Base-by-base conservation (phyloP, 2,113 vertebrate species). In the Patagioenas fasciata region DNA sequence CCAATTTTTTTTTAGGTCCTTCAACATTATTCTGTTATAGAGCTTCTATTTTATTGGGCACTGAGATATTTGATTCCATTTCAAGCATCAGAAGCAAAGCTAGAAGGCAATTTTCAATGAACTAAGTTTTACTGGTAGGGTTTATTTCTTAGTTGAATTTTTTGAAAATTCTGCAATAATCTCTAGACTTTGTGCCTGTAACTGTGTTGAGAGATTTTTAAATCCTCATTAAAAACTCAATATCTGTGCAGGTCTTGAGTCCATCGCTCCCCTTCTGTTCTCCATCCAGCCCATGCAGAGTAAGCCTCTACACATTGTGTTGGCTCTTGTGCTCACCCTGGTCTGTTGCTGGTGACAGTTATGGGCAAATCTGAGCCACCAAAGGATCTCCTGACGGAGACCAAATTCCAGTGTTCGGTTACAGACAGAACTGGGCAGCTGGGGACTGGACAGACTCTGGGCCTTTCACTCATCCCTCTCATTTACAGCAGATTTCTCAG, bases 341-440 rank as follows among this genome's bases (percentile, higher is more conserved):
- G 21, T 15, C 18, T 6, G 0, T 6, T 29, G 18, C 11, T 20
- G 10, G 16, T 23, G 38, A 53, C 20, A 10, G 21, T 3, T 62
- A 61, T 78, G 34, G 44, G 20, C 44, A 85, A 58, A 34, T 21
- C 47, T 53, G 34, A n/a, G 15, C 10, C 38, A n/a, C 36, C 53
- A 28, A 50, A 54, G 26, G 48, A 36, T 85, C 29, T 70, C 0
- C 0, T 62, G 53, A 4, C 32, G 0, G 1, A 50, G 9, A 15
- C 2, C 15, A 61, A 50, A 20, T n/a, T 67, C 65, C 70, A 40
- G 1, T 4, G 8, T 47, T 54, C 1, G 0, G 5, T 31, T n/a
- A n/a, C 9, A 38, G 51, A 18, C 15, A 48, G 34, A 66, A 5
- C 6, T 1, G 4, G 16, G 10, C 10, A 81, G 28, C 8, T 0